phyloP scores from a whole-genome alignment of 2,888 invertebrate genomes.

The Papilio demoleus region DNA sequence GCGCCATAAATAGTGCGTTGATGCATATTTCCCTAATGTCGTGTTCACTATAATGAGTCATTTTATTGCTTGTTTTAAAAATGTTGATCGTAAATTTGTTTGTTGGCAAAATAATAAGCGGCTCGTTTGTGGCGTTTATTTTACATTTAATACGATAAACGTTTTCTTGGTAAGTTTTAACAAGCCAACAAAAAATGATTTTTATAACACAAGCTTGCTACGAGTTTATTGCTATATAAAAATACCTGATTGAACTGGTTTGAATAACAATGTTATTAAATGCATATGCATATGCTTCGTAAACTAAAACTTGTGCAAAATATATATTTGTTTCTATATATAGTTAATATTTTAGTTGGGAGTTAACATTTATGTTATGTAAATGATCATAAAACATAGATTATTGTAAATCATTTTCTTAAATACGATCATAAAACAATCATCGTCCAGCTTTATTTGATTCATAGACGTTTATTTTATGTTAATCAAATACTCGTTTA shows the following conservation, averaged over 20 bases:
- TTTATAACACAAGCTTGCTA: slow-evolving; percentile 23
- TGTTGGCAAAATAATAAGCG: slow-evolving; percentile 46
- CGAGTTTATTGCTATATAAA: slow-evolving; percentile 11
- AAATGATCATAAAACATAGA: neutral
- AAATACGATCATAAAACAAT: slow-evolving; percentile 13
- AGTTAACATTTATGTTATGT: neutral
- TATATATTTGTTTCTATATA: too few relatives aligned
- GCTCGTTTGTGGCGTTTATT: slow-evolving; percentile 35
- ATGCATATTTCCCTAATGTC: slow-evolving; percentile 42
- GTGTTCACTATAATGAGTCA: slow-evolving; percentile 39
- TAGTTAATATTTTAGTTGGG: neutral
- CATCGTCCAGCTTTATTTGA: neutral
- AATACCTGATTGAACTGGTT: slow-evolving; percentile 5
- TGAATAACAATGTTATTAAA: neutral
- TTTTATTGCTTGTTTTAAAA: slow-evolving; percentile 50
- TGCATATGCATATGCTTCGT: too few relatives aligned
- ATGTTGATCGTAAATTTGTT: slow-evolving; percentile 47
- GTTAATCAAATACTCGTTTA: slow-evolving; percentile 15
- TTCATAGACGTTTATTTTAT: slow-evolving; percentile 4
- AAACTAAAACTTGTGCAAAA: too few relatives aligned
- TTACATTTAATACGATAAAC: slow-evolving; percentile 21
- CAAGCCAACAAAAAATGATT: slow-evolving; percentile 39
- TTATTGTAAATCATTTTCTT: slow-evolving; percentile 5
- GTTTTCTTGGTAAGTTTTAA: slow-evolving; percentile 38
- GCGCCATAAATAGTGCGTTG: slow-evolving; percentile 36